Evolutionary conservation across 2,113 vertebrate species (phyloP).

Genomic region (Orientallactaga bullata): DNA sequence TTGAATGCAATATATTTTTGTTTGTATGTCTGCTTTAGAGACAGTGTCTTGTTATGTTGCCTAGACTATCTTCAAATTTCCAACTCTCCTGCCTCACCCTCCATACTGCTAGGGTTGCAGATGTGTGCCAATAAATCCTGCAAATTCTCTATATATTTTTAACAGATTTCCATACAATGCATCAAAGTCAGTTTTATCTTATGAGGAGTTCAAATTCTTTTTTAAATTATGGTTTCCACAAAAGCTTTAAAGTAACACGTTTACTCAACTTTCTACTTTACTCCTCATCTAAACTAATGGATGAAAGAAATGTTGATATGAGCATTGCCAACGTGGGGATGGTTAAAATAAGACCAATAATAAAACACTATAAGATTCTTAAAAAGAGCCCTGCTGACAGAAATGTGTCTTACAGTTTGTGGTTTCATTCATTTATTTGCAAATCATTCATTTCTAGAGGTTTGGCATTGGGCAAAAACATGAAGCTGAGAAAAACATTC

Average conservation of each 20-base stretch:
- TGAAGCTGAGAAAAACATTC: background rate
- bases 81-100: background rate
- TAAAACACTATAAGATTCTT: background rate
- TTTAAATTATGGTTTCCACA: background rate
- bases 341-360: background rate
- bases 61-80: background rate
- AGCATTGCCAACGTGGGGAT: background rate
- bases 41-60: background rate
- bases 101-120: background rate
- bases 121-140: background rate
- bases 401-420: background rate
- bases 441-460: background rate
- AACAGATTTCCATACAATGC: background rate
- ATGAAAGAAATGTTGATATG: background rate
- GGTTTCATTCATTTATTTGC: background rate
- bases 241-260: background rate
- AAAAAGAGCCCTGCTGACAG: background rate
- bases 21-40: background rate
- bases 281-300: background rate
- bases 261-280: background rate
- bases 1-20: background rate
- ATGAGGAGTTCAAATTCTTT: too few relatives aligned
- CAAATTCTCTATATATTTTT: background rate
- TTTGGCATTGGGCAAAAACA: background rate
- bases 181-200: background rate